phyloP scores from a whole-genome alignment of 2,797 vertebrate species.

The Falco peregrinus region DNA sequence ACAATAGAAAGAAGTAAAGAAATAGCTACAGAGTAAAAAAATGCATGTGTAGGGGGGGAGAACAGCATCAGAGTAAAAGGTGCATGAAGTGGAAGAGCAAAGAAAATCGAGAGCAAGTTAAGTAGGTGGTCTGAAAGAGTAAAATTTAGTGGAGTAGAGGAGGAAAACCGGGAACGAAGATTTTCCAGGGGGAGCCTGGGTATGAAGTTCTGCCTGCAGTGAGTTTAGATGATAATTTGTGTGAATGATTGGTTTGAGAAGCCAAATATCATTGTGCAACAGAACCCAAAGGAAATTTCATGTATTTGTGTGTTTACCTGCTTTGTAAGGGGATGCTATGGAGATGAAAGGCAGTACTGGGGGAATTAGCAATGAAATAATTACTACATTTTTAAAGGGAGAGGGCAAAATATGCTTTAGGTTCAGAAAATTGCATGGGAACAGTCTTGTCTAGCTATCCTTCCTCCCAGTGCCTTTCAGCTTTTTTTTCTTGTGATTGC shows the following conservation, averaged over 20 bases:
- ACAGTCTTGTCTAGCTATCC: background rate
- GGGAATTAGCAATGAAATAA: background rate
- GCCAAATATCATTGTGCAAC: background rate
- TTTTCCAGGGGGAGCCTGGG: background rate
- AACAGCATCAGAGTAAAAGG: background rate
- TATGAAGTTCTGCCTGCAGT: background rate
- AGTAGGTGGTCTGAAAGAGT: background rate
- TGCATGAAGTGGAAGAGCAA: background rate
- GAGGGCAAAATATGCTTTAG: background rate
- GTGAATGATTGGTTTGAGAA: background rate
- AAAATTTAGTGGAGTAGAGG: background rate
- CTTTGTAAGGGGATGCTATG: background rate
- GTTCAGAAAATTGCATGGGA: background rate
- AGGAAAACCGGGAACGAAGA: background rate
- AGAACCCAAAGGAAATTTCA: background rate
- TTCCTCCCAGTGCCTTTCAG: background rate
- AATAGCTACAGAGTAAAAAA: background rate
- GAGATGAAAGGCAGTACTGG: background rate
- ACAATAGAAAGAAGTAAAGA: background rate
- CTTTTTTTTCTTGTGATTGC: background rate
- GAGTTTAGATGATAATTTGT: background rate
- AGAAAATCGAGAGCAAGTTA: background rate
- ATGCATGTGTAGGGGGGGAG: rapidly evolving
- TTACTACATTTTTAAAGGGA: background rate
- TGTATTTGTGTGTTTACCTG: background rate